Evolutionary conservation across 2,113 vertebrate species (phyloP).

Genomic region (Ornithorhynchus anatinus): DNA sequence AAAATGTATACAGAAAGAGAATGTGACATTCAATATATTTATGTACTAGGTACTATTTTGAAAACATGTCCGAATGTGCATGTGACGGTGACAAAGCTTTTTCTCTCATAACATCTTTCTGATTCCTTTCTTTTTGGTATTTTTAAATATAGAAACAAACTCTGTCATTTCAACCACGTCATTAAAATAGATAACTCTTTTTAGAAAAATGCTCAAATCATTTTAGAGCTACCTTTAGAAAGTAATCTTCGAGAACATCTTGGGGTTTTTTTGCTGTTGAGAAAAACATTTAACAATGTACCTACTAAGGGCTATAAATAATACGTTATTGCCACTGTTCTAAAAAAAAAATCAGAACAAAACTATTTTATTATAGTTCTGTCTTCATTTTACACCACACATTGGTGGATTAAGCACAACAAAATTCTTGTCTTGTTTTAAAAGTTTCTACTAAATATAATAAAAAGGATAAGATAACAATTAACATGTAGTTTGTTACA

Average conservation of each 20-base stretch:
- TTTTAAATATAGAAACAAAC: constrained; percentile 43
- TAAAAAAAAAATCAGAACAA: constrained; percentile 87
- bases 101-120: not conserved
- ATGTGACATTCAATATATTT: not conserved
- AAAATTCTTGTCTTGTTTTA: constrained; percentile 79
- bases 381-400: constrained; percentile 78
- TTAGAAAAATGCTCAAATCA: constrained; percentile 6
- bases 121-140: constrained; percentile 5
- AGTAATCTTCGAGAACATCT: not conserved
- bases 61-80: constrained; percentile 18
- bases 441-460: constrained; percentile 89
- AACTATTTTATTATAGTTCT: constrained; percentile 86
- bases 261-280: not conserved
- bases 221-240: constrained; percentile 13
- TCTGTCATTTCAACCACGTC: constrained; percentile 25
- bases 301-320: constrained; percentile 56
- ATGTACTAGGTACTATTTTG: not conserved
- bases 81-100: not conserved
- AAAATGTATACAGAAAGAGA: constrained; percentile 31
- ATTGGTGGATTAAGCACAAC: constrained; percentile 84
- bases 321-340: constrained; percentile 66
- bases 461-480: constrained; percentile 81
- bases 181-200: constrained; percentile 44
- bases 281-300: constrained; percentile 51
- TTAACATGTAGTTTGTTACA: constrained; percentile 80